A percentile compares a stretch with the other conserved stretches of the same genome.
phyloP scores from a whole-genome alignment of 2,797 vertebrate genomes.

The Agapornis canus region DNA sequence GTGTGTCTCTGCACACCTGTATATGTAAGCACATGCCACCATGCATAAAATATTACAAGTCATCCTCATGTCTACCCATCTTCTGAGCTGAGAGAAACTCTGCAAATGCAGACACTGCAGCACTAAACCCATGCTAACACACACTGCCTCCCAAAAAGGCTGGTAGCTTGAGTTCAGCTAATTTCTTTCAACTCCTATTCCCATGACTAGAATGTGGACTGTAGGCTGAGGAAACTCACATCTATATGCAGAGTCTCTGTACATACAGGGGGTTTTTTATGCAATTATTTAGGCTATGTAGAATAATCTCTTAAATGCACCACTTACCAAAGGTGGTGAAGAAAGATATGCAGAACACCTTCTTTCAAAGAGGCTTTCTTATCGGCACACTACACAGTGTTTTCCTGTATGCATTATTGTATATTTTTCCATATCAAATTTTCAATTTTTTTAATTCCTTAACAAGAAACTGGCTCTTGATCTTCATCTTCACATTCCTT shows the following conservation, averaged over 20 bases:
- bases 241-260: not conserved
- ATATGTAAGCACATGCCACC: not conserved
- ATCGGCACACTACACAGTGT: accelerated
- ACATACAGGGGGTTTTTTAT: not conserved
- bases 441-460: not conserved
- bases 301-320: not conserved
- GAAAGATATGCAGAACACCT: not conserved
- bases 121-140: not conserved
- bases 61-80: not conserved
- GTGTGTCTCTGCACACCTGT: not conserved
- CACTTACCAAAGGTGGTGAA: not conserved
- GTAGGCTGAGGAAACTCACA: not conserved
- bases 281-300: not conserved
- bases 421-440: not conserved
- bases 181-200: not conserved
- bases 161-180: not conserved
- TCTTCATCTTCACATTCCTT: not conserved
- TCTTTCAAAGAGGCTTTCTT: not conserved
- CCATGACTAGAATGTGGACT: not conserved
- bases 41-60: not conserved
- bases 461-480: not conserved
- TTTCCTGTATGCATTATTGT: not conserved
- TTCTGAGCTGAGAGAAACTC: not conserved
- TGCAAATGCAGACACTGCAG: not conserved
- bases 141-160: not conserved